Base-by-base conservation (phyloP, 2,113 vertebrate genomes). In the Bettongia penicillata region DNA sequence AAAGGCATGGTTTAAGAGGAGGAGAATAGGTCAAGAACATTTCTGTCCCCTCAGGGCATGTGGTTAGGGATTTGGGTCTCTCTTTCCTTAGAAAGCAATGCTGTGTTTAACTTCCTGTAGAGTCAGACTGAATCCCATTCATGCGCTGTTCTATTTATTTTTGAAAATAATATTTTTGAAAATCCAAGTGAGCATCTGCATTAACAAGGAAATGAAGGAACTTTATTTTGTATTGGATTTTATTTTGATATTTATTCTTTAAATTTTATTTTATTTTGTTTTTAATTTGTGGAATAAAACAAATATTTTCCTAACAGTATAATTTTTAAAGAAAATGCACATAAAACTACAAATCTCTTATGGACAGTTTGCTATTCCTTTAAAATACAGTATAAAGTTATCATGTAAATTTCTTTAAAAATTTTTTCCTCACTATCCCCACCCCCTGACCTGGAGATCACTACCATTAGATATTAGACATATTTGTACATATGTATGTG, bases 131-230 rank as follows among this genome's bases (percentile, higher is more conserved):
- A 94, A 55, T 31, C 92, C 48, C 22, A 48, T 49, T 24, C 55
- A 93, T 51, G 68, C 90, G 94, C 24, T 48, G 91, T 52, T 25
- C 48, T 22, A 89, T 26, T 93, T 96, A 50, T 23, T 97, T 1
- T 94, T 94, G 93, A 89, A 96, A 97, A 91, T 0, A n/a, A n/a
- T 96, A 50, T 23, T 97, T 1, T 94, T 94, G 93, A 89, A 96
- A 97, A 91, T 0, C 8, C 0, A 49, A 3, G 8, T 0, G 19
- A 19, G 24, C 47, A 51, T 47, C n/a, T 95, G 8, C 9, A 9
- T 2, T 93, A 91, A 52, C 77, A 95, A 93, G 90, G 89, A 97
- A 94, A 23, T 94, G 52, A 93, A 12, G 47, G 91, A 22, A 57
- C 91, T 26, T 48, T 95, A 89, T 93, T 91, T 92, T 25, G 55